Conservation (phyloP, 1,140 invertebrate genomes). For the Antheraea mylitta region DNA sequence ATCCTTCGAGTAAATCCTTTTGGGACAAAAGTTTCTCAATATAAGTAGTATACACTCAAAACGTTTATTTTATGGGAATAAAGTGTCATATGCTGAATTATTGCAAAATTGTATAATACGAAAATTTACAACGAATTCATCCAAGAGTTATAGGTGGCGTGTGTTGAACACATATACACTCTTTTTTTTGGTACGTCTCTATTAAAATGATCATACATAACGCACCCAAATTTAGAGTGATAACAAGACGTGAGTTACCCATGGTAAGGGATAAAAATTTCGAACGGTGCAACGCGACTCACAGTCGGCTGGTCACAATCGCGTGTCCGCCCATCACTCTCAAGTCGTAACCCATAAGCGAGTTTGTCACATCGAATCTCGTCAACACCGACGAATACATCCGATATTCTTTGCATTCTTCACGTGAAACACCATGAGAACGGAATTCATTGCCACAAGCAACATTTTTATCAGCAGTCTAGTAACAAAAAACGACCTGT, state of each 20-base stretch:
- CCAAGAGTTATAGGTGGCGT: too few relatives aligned
- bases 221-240: not conserved
- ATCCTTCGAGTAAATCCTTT: too few relatives aligned
- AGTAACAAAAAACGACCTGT: too few relatives aligned
- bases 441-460: not conserved
- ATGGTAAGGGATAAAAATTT: not conserved
- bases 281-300: not conserved
- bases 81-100: too few relatives aligned
- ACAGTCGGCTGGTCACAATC: slow-evolving; percentile 2
- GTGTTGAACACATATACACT: too few relatives aligned
- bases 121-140: too few relatives aligned
- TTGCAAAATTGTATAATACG: too few relatives aligned
- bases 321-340: slow-evolving; percentile 5
- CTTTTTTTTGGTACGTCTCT: too few relatives aligned
- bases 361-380: slow-evolving; percentile 3
- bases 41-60: too few relatives aligned
- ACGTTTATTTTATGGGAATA: too few relatives aligned
- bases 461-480: too few relatives aligned
- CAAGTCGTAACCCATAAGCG: not conserved
- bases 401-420: not conserved
- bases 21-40: too few relatives aligned
- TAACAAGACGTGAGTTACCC: not conserved
- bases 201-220: not conserved
- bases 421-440: not conserved
- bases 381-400: not conserved